Evolutionary conservation across 2,797 vertebrate genomes (phyloP).

Genomic region (Myotis findleyi): DNA sequence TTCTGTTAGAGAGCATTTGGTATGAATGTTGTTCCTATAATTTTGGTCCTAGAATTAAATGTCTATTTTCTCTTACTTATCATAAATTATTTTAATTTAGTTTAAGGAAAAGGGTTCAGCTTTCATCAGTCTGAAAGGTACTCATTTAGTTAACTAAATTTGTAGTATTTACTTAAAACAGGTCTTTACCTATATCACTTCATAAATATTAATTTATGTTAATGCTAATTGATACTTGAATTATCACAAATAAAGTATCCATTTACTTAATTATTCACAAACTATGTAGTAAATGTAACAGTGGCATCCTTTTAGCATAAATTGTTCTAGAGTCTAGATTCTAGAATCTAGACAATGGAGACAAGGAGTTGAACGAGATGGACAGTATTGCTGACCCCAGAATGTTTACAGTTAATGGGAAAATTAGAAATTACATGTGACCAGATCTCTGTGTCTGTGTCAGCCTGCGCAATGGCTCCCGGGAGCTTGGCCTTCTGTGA

Average conservation of each 20-base stretch:
- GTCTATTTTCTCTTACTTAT: background rate
- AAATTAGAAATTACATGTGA: background rate
- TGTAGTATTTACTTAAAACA: background rate
- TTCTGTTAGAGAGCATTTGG: background rate
- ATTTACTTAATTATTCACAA: background rate
- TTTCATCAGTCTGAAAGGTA: background rate
- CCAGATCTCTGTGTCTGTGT: accelerated
- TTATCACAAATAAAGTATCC: background rate
- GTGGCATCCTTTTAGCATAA: background rate
- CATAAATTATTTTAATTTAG: background rate
- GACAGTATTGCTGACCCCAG: background rate
- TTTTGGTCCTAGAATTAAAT: background rate
- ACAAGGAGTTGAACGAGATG: background rate
- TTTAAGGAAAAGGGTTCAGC: background rate
- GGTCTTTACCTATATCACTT: background rate
- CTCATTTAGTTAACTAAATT: background rate
- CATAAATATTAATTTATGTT: background rate
- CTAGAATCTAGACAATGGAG: background rate
- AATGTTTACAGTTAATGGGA: background rate
- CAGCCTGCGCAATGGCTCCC: background rate
- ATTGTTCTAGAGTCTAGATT: too few species aligned
- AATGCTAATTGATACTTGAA: background rate
- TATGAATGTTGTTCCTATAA: background rate
- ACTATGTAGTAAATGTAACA: background rate
- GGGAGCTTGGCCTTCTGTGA: background rate